Conservation (phyloP, 2,113 vertebrate species). For the Tupaia tana region DNA sequence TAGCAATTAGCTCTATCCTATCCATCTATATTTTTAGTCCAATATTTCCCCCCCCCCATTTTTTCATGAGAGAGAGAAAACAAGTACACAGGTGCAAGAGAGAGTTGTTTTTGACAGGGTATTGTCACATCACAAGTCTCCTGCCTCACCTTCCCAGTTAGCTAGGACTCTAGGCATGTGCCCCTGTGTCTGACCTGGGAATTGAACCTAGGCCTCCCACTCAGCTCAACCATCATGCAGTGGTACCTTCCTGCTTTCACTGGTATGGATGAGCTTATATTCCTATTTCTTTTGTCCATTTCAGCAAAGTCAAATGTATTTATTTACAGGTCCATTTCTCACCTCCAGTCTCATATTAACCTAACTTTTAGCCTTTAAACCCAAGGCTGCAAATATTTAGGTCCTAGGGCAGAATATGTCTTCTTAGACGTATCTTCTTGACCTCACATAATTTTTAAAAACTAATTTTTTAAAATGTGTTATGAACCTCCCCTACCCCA, state of each 20-base stretch:
- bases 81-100: no score
- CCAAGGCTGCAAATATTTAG: slow-evolving; percentile 29
- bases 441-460: background rate
- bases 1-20: background rate
- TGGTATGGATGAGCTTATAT: background rate
- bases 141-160: no score
- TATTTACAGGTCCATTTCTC: background rate
- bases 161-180: no score
- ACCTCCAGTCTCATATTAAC: slow-evolving; percentile 10
- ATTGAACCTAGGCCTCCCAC: no score
- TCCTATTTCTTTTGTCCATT: slow-evolving; percentile 21
- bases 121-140: no score
- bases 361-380: slow-evolving; percentile 18
- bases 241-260: no score
- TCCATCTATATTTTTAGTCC: background rate
- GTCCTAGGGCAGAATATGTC: background rate
- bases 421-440: slow-evolving; percentile 40
- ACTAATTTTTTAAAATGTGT: background rate
- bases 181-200: no score
- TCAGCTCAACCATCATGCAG: no score
- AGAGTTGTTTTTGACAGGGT: no score
- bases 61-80: no score
- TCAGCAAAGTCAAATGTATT: background rate
- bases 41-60: no score
- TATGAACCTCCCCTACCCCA: no score